Evolutionary conservation across 2,888 invertebrate species (phyloP).

Genomic region (Steinernema hermaphroditum): DNA sequence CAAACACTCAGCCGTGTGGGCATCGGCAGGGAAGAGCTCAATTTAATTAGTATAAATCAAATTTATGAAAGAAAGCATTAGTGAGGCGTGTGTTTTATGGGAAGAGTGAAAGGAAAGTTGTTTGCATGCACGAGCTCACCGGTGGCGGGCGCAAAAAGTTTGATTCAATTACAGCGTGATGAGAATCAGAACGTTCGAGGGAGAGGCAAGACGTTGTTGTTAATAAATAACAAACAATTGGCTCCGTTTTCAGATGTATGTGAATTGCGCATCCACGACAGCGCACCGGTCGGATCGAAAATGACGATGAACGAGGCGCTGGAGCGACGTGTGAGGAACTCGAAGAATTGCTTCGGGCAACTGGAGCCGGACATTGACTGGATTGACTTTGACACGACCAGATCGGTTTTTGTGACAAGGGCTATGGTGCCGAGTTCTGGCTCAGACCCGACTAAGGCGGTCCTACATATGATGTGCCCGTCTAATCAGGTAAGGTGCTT

Average conservation of each 20-base stretch:
- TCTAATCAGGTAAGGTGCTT: conserved; percentile 43
- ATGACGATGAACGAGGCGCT: conserved; percentile 54
- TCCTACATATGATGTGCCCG: conserved; percentile 50
- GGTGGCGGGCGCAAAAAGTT: conserved; percentile 3
- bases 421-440: conserved; percentile 43
- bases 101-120: conserved; percentile 19
- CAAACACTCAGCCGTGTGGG: conserved; percentile 2
- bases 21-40: not conserved
- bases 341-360: conserved; percentile 58
- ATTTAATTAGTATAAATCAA: conserved; percentile 29
- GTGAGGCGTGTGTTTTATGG: conserved; percentile 14
- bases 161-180: conserved; percentile 1
- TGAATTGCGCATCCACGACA: conserved; percentile 64
- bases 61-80: conserved; percentile 30
- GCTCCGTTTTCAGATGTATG: conserved; percentile 58
- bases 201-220: too few relatives aligned
- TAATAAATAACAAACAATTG: too few relatives aligned
- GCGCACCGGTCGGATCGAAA: conserved; percentile 55
- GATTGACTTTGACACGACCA: conserved; percentile 56
- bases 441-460: conserved; percentile 40
- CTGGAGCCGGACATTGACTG: conserved; percentile 60
- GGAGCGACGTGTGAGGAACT: conserved; percentile 40
- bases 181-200: too few relatives aligned
- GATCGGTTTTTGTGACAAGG: conserved; percentile 48
- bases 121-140: conserved; percentile 21